These are phyloP conservation scores for Leucoraja erinaceus DNA, from an alignment of 2,113 vertebrate species.

Conservation along the genomic window DNA sequence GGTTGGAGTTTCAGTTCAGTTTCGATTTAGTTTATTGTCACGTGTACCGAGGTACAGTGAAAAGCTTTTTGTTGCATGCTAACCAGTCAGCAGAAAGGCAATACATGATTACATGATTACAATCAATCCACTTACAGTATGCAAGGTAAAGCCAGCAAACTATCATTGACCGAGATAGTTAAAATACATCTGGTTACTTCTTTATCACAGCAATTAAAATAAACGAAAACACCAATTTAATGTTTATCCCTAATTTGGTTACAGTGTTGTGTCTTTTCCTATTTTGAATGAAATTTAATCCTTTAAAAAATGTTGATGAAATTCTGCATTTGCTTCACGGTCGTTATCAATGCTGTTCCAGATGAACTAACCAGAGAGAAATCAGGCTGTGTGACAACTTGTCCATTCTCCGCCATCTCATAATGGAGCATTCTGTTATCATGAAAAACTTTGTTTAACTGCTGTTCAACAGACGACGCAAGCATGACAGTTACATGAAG, in stretches of 20 bases:
- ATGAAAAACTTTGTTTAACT: neutral
- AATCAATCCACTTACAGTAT: too few relatives aligned
- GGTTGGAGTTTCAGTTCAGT: neutral
- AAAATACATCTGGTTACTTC: neutral
- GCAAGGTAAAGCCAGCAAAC: too few relatives aligned
- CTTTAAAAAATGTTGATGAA: neutral
- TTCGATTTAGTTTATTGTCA: too few relatives aligned
- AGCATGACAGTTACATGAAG: neutral
- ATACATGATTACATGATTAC: too few relatives aligned
- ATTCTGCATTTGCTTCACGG: neutral
- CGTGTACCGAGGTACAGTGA: too few relatives aligned
- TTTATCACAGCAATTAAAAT: neutral
- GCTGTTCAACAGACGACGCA: neutral
- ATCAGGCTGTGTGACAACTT: neutral
- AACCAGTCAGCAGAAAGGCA: too few relatives aligned
- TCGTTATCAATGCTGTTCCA: neutral
- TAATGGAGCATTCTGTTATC: neutral
- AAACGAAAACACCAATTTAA: neutral
- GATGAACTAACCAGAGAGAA: too few relatives aligned
- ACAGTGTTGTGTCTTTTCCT: neutral
- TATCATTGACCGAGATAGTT: neutral
- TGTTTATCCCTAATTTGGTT: neutral
- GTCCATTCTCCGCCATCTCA: neutral
- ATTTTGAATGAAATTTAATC: neutral
- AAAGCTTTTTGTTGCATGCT: too few relatives aligned